These are phyloP conservation scores for Muntiacus reevesi DNA, from an alignment of 2,113 vertebrate genomes.

Conservation along the genomic window DNA sequence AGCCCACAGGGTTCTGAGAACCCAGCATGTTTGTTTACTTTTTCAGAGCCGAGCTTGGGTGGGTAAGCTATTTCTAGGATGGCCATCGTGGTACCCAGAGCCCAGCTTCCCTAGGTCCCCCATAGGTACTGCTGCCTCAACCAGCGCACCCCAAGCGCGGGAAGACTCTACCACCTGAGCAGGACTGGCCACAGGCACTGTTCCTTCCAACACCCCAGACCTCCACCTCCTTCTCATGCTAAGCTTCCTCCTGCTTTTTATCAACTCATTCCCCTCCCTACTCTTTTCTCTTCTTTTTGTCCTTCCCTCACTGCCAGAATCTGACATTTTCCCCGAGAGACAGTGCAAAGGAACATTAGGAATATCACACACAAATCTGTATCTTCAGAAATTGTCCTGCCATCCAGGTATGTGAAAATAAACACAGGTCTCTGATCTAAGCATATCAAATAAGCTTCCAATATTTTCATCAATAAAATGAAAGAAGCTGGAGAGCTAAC, in stretches of 20 bases:
- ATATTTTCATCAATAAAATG: neutral
- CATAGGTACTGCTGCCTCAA: neutral
- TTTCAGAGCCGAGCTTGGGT: neutral
- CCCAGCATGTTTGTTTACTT: neutral
- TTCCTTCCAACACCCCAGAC: neutral
- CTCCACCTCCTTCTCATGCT: neutral
- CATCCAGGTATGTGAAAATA: neutral
- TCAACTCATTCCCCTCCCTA: neutral
- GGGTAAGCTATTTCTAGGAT: no score
- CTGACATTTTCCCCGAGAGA: neutral
- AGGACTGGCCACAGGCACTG: neutral
- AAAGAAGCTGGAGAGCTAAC: neutral
- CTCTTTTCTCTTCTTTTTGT: neutral
- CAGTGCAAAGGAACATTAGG: neutral
- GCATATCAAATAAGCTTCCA: neutral
- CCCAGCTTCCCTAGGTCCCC: neutral
- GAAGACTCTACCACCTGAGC: neutral
- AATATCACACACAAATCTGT: neutral
- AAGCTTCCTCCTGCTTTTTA: neutral
- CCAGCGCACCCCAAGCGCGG: no score
- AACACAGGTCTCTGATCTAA: neutral
- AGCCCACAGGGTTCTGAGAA: neutral
- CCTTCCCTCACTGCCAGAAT: neutral
- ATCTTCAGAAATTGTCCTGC: neutral
- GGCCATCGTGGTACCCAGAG: accelerated